Percentiles rank a stretch among this genome's conserved stretches.
phyloP scores from a whole-genome alignment of 1,140 invertebrate species.

The Drosophila funebris region DNA sequence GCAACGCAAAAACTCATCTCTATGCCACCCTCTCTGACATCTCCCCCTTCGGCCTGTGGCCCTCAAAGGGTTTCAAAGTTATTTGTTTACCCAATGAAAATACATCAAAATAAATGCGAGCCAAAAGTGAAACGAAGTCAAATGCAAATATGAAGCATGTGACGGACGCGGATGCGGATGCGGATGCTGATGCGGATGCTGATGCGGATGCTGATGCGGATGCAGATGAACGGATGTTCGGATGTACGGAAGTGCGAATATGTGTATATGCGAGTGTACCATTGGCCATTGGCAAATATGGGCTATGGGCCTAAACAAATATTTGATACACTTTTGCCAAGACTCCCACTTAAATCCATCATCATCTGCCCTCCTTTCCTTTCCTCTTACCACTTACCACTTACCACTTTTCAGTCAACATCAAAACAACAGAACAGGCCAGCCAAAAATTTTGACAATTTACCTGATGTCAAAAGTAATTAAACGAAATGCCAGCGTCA shows the following conservation, averaged over 20 bases:
- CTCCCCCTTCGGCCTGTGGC: background rate
- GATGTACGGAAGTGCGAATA: background rate
- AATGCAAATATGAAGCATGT: slow-evolving; percentile 67
- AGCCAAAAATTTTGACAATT: slow-evolving; percentile 54
- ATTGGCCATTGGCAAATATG: slow-evolving; percentile 68
- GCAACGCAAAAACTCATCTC: background rate
- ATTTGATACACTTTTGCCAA: slow-evolving; percentile 69
- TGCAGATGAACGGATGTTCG: slow-evolving; percentile 19
- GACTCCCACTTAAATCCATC: background rate
- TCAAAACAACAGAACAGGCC: slow-evolving; percentile 29
- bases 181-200: slow-evolving; percentile 23
- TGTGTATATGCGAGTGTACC: slow-evolving; percentile 1
- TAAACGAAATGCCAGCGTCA: slow-evolving; percentile 74
- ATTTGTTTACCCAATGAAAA: slow-evolving; percentile 70
- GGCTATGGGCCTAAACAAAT: slow-evolving; percentile 61
- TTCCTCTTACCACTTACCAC: slow-evolving; percentile 14
- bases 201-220: slow-evolving; percentile 22
- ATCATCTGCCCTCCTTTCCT: background rate
- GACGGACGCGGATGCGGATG: slow-evolving; percentile 21
- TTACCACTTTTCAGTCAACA: background rate
- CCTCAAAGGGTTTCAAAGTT: slow-evolving; percentile 41
- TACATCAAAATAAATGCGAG: slow-evolving; percentile 77
- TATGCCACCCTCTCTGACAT: no score
- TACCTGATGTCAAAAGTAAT: slow-evolving; percentile 80
- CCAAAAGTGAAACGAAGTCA: slow-evolving; percentile 48